These are phyloP conservation scores for Crocuta crocuta DNA, from an alignment of 2,113 vertebrate genomes.

Conservation along the genomic window DNA sequence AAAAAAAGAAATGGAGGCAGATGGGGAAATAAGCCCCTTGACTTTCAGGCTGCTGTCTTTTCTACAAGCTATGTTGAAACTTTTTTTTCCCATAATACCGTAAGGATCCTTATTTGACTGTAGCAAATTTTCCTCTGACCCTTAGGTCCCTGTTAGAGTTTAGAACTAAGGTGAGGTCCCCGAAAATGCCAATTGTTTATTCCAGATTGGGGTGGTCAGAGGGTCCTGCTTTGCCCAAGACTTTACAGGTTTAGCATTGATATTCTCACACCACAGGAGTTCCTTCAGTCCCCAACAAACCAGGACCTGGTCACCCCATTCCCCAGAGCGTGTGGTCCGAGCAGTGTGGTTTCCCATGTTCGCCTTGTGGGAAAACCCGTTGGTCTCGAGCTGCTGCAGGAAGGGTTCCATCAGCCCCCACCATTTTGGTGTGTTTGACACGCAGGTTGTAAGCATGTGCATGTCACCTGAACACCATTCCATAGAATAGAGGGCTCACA, in stretches of 20 bases:
- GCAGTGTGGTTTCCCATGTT: neutral
- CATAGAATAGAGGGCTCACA: neutral
- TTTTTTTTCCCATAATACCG: neutral
- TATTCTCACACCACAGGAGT: neutral
- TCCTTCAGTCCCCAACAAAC: neutral
- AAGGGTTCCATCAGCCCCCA: neutral
- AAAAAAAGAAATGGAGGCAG: neutral
- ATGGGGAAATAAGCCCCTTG: neutral
- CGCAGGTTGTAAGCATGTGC: neutral
- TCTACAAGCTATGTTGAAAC: neutral
- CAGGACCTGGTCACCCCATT: neutral
- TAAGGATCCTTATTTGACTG: neutral
- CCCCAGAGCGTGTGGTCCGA: slow-evolving; percentile 21
- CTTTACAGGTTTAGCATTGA: neutral
- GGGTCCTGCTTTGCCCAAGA: neutral
- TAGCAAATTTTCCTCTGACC: neutral
- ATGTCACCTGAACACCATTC: neutral
- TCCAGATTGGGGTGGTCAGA: neutral
- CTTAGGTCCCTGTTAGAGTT: neutral
- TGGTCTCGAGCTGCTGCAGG: neutral
- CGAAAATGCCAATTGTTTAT: slow-evolving; percentile 9
- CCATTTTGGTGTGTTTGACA: neutral
- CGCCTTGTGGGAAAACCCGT: neutral
- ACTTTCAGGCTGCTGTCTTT: neutral
- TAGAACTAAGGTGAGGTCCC: neutral